Evolutionary conservation across 2,797 vertebrate species (phyloP).

Genomic region (Poecile montanus): DNA sequence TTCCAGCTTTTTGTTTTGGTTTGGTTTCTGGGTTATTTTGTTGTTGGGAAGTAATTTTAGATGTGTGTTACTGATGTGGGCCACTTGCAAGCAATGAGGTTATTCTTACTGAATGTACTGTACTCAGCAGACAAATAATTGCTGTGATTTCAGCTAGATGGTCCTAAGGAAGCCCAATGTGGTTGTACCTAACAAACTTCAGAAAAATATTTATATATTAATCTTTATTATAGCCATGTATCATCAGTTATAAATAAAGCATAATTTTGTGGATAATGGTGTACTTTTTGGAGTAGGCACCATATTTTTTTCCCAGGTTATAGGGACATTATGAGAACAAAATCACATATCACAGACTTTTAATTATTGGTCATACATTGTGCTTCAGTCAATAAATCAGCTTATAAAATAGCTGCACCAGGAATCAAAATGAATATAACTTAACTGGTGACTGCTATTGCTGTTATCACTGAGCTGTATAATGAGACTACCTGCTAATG

Average conservation of each 20-base stretch:
- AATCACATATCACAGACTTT: not conserved
- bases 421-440: not conserved
- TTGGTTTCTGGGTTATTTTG: not conserved
- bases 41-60: not conserved
- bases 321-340: not conserved
- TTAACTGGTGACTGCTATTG: not conserved
- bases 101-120: not conserved
- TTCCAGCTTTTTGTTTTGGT: not conserved
- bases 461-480: not conserved
- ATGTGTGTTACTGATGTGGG: not conserved
- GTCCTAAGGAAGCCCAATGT: not conserved
- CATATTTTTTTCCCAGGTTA: not conserved
- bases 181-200: not conserved
- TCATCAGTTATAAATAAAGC: not conserved
- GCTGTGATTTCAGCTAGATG: not conserved
- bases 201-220: not conserved
- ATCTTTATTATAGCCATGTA: not conserved
- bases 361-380: not conserved
- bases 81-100: not conserved
- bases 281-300: not conserved
- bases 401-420: not conserved
- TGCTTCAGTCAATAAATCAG: not conserved
- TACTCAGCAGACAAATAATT: not conserved
- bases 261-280: not conserved
- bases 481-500: not conserved